Evolutionary conservation across 92 coral and sea anemone genomes (phyloP).

Genomic region (Porites lobata): DNA sequence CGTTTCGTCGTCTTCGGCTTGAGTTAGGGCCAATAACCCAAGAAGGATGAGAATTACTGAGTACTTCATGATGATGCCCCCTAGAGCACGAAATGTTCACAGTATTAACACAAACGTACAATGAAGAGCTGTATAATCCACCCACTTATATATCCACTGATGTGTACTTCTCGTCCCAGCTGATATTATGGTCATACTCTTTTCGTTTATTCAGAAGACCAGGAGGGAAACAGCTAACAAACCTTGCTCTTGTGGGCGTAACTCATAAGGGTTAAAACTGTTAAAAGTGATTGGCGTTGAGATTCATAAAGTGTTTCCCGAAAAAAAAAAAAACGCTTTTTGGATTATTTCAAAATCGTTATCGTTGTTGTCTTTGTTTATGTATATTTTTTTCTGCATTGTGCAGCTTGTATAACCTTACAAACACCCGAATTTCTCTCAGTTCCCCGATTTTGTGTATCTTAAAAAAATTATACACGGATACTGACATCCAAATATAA

Average conservation of each 20-base stretch:
- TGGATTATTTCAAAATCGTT: too few relatives aligned
- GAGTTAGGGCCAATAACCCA: slow-evolving; percentile 11
- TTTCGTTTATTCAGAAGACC: not conserved
- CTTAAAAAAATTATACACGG: too few relatives aligned
- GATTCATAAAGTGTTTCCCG: not conserved
- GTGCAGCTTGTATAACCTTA: too few relatives aligned
- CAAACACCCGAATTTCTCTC: too few relatives aligned
- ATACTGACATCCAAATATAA: too few relatives aligned
- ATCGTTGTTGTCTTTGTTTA: too few relatives aligned
- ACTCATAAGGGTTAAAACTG: not conserved
- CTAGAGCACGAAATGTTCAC: not conserved
- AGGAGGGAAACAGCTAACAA: not conserved
- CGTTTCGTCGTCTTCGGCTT: slow-evolving; percentile 24
- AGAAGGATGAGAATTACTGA: not conserved
- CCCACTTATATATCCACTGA: not conserved
- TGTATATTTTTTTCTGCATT: too few relatives aligned
- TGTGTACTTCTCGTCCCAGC: not conserved
- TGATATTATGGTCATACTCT: not conserved
- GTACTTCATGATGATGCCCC: not conserved
- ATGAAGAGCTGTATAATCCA: not conserved
- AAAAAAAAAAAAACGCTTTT: too few relatives aligned
- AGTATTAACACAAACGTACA: not conserved
- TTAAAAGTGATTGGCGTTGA: not conserved
- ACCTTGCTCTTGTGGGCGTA: not conserved
- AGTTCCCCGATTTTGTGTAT: too few relatives aligned